Evolutionary conservation across 2,113 vertebrate genomes (phyloP), one percentile per base, ranked within the genome.

Genomic region (Copsychus sechellarum): DNA sequence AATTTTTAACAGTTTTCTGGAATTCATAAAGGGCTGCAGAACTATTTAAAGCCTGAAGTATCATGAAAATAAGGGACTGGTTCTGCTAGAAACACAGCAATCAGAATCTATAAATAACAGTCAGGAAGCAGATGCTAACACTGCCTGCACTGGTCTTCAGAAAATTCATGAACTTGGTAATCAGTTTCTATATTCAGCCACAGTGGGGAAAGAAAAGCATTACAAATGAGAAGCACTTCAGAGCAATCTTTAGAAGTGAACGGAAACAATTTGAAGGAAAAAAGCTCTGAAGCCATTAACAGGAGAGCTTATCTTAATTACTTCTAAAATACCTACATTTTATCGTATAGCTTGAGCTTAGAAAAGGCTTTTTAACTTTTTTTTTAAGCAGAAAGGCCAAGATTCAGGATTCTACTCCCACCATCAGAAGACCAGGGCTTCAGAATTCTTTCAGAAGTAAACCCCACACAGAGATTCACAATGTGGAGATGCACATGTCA

Each of bases 111-210:
- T 86, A 95, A 96, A 94, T 95, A 95, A 91, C 84, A 72, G 45
- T 18, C 94, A 95, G 93, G 92, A 96, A 94, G 87, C 90, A 96
- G 93, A 95, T 95, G 90, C 67, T 93, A 93, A 93, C 62, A 62
- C 47, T 83, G 90, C 58, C 71, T 94, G 93, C 70, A 86, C 66
- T 92, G 79, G 90, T 88, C 87, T 93, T 91, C 81, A 86, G 74
- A 96, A 96, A 94, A 97, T 92, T 97, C 78, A 91, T 86, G 42
- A 94, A 95, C 85, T 82, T 92, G 67, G 67, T 96, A 94, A 96
- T 96, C 93, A 88, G 84, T 76, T 96, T 95, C 95, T 96, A 95
- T 92, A 95, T 95, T 95, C 71, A 96, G 87, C 42, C 47, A 93
- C 67, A 87, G 91, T 69, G 50, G 25, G 11, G 25, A 43, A 36